phyloP scores from a whole-genome alignment of 2,888 invertebrate species.

The Caenorhabditis uteleia region DNA sequence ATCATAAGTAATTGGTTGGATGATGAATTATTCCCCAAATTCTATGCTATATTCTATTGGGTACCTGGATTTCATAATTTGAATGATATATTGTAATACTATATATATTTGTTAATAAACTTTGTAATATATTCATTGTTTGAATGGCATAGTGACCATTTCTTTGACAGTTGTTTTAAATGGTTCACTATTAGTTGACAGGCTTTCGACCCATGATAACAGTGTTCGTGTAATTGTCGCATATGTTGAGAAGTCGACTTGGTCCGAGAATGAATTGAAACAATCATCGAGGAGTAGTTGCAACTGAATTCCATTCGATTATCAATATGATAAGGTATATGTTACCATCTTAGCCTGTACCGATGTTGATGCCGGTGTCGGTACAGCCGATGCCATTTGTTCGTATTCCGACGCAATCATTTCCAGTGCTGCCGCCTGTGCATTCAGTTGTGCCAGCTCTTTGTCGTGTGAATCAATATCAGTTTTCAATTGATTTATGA shows the following conservation, averaged over 20 bases:
- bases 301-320: too few relatives aligned
- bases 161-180: constrained; percentile 43
- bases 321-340: too few relatives aligned
- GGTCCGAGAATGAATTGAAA: constrained; percentile 57
- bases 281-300: constrained; percentile 63
- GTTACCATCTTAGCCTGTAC: constrained; percentile 62
- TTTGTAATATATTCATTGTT: too few relatives aligned
- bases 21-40: constrained; percentile 29
- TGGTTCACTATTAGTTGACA: constrained; percentile 38
- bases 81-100: too few relatives aligned
- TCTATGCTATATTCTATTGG: constrained; percentile 21
- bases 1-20: constrained; percentile 17
- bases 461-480: constrained; percentile 53
- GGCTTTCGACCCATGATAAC: constrained; percentile 45
- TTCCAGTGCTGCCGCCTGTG: constrained; percentile 61
- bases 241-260: constrained; percentile 60
- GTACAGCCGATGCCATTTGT: constrained; percentile 53
- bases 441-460: constrained; percentile 50
- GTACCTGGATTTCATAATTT: constrained; percentile 20
- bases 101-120: too few relatives aligned
- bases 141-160: constrained; percentile 44
- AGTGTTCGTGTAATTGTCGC: constrained; percentile 54
- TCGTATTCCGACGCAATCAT: constrained; percentile 69
- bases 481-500: constrained; percentile 59
- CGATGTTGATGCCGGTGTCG: constrained; percentile 39